Evolutionary conservation across 2,888 invertebrate species (phyloP), one percentile per base, ranked within the genome.

Genomic region (Agriopis leucophaearia): DNA sequence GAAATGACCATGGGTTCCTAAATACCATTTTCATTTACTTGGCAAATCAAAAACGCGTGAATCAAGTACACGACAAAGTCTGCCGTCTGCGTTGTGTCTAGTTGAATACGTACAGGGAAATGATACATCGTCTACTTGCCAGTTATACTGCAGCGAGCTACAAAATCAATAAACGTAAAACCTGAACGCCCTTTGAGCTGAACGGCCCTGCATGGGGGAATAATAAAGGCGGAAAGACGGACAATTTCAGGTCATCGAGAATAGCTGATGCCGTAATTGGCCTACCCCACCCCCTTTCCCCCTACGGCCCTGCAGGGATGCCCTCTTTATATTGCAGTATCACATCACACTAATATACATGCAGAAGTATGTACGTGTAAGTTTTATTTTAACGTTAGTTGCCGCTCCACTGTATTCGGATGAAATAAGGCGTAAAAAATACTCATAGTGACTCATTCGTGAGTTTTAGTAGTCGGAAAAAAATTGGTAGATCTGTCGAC

Each of bases 181-280:
- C 36, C 15, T 61, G 44, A 40, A 48, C 51, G 52, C 57, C 51
- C 52, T 42, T 57, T 48, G 36, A 42, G 40, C 16, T 47, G 50
- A 48, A 63, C 62, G 61, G 67, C 62, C 61, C 65, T 69, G 65
- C 38, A 15, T 45, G 47, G 52, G 50, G 57, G 64, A 64, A 71
- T 64, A 69, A 62, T 68, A 64, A 71, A 72, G 64, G 67, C 70
- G 71, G 70, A 68, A 73, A 71, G 72, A 71, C 74, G 64, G 67
- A 72, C 74, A 74, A 73, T 71, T 74, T 74, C 61, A 77, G 74
- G 63, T 76, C 74, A 78, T 81, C 74, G 74, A 78, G 78, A 79
- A 80, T 80, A 71, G 75, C 78, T 79, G 76, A 81, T 81, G 78
- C 63, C 72, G 76, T 81, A 81, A 81, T 80, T 81, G 80, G 71